phyloP scores from a whole-genome alignment of 1,140 invertebrate genomes.

The Drosophila nigromelanica region DNA sequence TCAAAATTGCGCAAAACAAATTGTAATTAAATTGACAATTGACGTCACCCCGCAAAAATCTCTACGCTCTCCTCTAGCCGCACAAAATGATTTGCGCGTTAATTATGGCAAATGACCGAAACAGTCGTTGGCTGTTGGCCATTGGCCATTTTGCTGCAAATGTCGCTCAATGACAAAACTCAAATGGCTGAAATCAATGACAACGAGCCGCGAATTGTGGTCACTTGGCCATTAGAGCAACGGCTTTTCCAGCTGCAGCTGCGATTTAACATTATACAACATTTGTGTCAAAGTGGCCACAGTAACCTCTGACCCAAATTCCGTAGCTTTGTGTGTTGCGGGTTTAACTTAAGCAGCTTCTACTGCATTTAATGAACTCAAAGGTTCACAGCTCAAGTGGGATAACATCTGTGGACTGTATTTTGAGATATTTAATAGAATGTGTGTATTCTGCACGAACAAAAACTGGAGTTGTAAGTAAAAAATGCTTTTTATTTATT shows the following conservation, averaged over 20 bases:
- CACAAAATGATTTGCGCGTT: conserved; percentile 60
- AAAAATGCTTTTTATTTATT: too few species aligned
- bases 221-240: conserved; percentile 51
- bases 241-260: conserved; percentile 8
- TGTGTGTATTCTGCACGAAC: too few species aligned
- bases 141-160: conserved; percentile 10
- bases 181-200: conserved; percentile 56
- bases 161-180: conserved; percentile 31
- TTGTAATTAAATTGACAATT: conserved; percentile 74
- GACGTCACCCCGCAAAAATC: conserved; percentile 6
- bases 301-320: conserved; percentile 51
- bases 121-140: neutral
- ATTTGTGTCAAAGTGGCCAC: conserved; percentile 45
- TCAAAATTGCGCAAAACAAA: conserved; percentile 62
- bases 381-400: neutral
- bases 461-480: too few species aligned
- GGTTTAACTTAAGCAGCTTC: neutral
- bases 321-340: neutral
- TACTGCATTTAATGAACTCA: neutral
- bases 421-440: too few species aligned
- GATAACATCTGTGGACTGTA: too few species aligned
- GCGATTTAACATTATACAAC: conserved; percentile 36
- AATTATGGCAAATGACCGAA: conserved; percentile 60
- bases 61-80: neutral
- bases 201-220: conserved; percentile 49